phyloP scores from a whole-genome alignment of 2,888 invertebrate species.

The Nasonovia ribisnigri region DNA sequence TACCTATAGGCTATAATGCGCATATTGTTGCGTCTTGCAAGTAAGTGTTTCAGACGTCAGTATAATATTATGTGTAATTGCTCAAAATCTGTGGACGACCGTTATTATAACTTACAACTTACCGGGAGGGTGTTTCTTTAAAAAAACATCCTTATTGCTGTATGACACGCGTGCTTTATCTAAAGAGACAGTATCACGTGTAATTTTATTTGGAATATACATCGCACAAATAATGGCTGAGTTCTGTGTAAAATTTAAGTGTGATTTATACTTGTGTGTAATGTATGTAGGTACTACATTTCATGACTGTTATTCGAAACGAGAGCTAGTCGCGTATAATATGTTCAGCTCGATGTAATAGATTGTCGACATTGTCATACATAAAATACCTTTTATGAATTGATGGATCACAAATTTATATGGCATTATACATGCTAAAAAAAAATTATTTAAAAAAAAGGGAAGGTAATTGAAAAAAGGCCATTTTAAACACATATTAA shows the following conservation, averaged over 20 bases:
- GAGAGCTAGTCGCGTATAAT: neutral
- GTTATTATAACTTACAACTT: neutral
- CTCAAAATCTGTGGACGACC: no score
- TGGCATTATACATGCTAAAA: neutral
- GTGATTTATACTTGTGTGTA: neutral
- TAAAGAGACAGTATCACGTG: neutral
- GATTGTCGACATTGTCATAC: neutral
- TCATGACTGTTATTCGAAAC: constrained; percentile 20
- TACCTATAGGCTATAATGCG: no score
- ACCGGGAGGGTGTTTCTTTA: neutral
- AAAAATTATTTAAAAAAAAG: neutral
- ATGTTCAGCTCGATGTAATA: neutral
- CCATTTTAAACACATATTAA: neutral
- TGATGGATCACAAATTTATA: neutral
- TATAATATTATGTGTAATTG: neutral
- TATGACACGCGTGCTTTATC: neutral
- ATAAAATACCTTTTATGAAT: neutral
- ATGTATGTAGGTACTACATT: neutral
- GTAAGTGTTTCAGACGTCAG: neutral
- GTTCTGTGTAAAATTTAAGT: neutral
- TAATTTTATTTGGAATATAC: neutral
- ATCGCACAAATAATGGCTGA: neutral
- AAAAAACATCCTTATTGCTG: neutral
- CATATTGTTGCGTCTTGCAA: neutral
- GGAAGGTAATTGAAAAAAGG: neutral